Evolutionary conservation across 1,140 invertebrate genomes (phyloP), one percentile per base, ranked within the genome.

Genomic region (Caligus rogercresseyi): DNA sequence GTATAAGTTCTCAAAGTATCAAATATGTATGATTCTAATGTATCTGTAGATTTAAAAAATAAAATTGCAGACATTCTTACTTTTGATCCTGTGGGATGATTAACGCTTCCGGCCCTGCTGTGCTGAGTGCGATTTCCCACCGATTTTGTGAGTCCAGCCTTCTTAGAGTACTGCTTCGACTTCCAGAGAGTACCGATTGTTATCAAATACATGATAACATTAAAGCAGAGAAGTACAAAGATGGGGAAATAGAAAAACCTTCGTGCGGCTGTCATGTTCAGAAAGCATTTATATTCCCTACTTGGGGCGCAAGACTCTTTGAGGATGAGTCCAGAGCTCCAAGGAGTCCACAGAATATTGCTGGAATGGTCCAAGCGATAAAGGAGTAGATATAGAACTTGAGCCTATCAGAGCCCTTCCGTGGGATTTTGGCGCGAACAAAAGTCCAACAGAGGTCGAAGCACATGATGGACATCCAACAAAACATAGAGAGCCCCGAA

Each of bases 401-500:
- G n/a, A 23, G 21, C 21, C 21, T 4, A 54, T 43, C 31, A 11
- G 31, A 43, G 7, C 31, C 31, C 31, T 43, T 43, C 24, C 26
- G 25, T 25, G 57, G 57, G 15, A 60, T 60, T 18, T 54, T 62
- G 16, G 60, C 60, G 19, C 31, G 24, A 3, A 43, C 43, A 52
- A 62, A 62, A 1, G 60, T 62, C 60, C 60, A 62, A 18, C 60
- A 62, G 3, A 53, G 31, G 54, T 62, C 60, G n/a, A 62, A 20
- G 26, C 60, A 62, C 60, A 62, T 62, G 19, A 62, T 24, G 15
- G 60, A 54, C 60, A 62, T 62, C 60, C 60, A 62, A 20, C 14
- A 16, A 43, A 62, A 62, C 60, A 62, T 62, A 11, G 31, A 60
- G 13, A 62, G 24, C 1, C 60, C 31, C 2, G 24, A n/a, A 25